These are phyloP conservation scores for Drosophila sturtevanti DNA, from an alignment of 1,140 invertebrate genomes.

Conservation along the genomic window DNA sequence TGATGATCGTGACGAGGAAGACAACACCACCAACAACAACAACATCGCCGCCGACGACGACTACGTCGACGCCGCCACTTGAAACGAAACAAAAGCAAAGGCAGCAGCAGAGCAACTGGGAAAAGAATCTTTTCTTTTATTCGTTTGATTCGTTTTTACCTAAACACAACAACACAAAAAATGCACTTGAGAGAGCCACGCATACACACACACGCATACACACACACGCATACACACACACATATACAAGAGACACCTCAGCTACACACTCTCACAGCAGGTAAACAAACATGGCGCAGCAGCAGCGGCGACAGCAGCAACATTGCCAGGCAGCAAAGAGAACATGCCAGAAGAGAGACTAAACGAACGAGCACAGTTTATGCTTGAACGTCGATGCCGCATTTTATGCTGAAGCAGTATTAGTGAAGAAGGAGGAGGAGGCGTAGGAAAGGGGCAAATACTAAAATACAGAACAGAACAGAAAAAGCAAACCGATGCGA, in stretches of 20 bases:
- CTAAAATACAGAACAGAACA: slow-evolving; percentile 47
- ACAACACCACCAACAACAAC: neutral
- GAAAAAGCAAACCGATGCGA: slow-evolving; percentile 74
- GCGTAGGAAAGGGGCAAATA: slow-evolving; percentile 46
- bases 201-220: slow-evolving; percentile 24
- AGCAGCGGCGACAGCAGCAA: slow-evolving; percentile 30
- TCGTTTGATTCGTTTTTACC: slow-evolving; percentile 77
- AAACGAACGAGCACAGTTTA: slow-evolving; percentile 54
- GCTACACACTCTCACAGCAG: slow-evolving; percentile 49
- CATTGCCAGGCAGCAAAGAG: slow-evolving; percentile 20
- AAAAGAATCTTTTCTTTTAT: slow-evolving; percentile 74
- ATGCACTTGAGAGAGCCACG: slow-evolving; percentile 73
- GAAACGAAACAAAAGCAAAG: slow-evolving; percentile 65
- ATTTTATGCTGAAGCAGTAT: slow-evolving; percentile 65
- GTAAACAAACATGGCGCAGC: slow-evolving; percentile 71
- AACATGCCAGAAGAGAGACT: slow-evolving; percentile 16
- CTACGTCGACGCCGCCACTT: slow-evolving; percentile 61
- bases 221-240: slow-evolving; percentile 4
- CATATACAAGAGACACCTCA: no score
- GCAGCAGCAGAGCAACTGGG: slow-evolving; percentile 53
- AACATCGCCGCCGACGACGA: slow-evolving; percentile 29
- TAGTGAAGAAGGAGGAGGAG: slow-evolving; percentile 1
- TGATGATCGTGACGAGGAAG: slow-evolving; percentile 38
- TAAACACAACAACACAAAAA: slow-evolving; percentile 47
- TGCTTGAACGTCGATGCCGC: slow-evolving; percentile 61